Percentiles rank a stretch among this genome's conserved stretches.
Conservation (phyloP, 2,797 vertebrate genomes). For the Crenichthys baileyi region DNA sequence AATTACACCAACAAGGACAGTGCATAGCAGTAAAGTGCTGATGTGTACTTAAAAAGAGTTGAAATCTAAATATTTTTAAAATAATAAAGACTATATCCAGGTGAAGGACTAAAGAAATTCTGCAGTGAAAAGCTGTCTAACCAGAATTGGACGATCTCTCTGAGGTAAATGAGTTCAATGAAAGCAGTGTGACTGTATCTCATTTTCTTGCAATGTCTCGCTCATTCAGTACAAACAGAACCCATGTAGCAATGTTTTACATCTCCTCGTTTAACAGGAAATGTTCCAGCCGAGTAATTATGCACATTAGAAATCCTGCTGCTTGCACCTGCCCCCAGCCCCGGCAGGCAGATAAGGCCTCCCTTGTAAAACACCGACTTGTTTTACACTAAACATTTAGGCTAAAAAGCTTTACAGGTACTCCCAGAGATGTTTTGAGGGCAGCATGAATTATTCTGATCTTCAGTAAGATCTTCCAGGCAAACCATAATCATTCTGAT, state of each 20-base stretch:
- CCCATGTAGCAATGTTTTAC: background rate
- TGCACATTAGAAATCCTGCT: background rate
- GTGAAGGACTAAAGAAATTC: background rate
- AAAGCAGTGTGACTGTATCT: background rate
- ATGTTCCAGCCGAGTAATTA: background rate
- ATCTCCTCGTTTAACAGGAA: background rate
- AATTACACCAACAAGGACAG: no score
- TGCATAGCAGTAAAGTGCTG: no score
- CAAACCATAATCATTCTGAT: no score
- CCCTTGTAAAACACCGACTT: background rate
- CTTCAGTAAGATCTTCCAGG: background rate
- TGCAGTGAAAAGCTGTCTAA: background rate
- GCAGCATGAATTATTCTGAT: background rate
- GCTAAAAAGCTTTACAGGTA: background rate
- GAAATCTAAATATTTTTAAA: no score
- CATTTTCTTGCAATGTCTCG: background rate
- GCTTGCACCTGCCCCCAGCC: background rate
- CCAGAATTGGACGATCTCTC: background rate
- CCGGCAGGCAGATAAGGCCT: background rate
- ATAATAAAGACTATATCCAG: background rate
- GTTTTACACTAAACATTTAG: background rate
- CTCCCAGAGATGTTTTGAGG: background rate
- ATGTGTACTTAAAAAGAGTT: no score
- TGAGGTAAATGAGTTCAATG: background rate
- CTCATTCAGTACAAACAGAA: background rate